Evolutionary conservation across 2,113 vertebrate species (phyloP).

Genomic region (Hemiscyllium ocellatum): DNA sequence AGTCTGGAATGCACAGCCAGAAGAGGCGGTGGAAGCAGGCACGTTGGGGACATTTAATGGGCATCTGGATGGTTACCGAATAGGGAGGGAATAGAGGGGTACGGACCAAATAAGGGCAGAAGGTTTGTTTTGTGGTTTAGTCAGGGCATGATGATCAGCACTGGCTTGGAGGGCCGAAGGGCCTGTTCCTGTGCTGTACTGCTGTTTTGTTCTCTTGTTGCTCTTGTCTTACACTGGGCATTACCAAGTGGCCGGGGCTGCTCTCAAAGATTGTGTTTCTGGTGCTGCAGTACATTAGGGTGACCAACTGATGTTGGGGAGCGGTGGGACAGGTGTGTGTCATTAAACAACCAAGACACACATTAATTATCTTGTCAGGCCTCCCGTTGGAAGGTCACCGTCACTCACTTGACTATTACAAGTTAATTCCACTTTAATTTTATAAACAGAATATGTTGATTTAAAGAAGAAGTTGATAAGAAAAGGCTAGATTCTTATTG

Average conservation of each 20-base stretch:
- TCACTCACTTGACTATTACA: neutral
- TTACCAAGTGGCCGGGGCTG: neutral
- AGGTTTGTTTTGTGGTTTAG: too few species aligned
- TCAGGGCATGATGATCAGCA: too few species aligned
- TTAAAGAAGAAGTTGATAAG: neutral
- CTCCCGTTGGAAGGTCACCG: neutral
- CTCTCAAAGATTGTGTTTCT: neutral
- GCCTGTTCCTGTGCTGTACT: too few species aligned
- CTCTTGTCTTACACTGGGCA: too few species aligned
- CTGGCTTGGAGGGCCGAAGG: too few species aligned
- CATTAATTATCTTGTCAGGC: neutral
- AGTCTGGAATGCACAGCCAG: too few species aligned
- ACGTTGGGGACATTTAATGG: too few species aligned
- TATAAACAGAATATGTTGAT: neutral
- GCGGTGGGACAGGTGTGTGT: neutral
- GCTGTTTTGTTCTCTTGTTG: too few species aligned
- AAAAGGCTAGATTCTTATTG: neutral
- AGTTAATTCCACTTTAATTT: neutral
- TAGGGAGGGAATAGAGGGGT: too few species aligned
- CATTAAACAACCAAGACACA: neutral
- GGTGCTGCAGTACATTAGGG: neutral
- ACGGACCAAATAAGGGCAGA: too few species aligned
- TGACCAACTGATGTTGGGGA: neutral
- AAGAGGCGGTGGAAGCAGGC: too few species aligned
- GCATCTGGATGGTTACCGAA: too few species aligned